Evolutionary conservation across 2,113 vertebrate species (phyloP).

Genomic region (Odocoileus hemionus): DNA sequence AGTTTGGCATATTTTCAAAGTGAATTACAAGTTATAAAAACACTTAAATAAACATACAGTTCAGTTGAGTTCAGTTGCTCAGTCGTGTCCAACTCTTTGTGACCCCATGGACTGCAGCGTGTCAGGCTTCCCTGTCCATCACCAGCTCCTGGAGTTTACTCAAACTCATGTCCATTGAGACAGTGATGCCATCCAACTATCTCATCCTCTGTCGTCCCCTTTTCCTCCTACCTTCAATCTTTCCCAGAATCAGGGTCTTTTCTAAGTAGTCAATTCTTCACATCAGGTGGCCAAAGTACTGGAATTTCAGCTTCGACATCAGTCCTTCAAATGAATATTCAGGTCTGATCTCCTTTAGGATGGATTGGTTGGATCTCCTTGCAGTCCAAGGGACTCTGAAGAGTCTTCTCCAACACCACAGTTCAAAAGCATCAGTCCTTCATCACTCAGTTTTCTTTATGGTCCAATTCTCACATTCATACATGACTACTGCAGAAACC

Average conservation of each 20-base stretch:
- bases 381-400: not conserved
- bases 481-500: not conserved
- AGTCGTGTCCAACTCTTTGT: not conserved
- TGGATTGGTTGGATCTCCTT: not conserved
- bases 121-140: not conserved
- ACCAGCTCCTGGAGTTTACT: not conserved
- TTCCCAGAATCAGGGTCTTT: not conserved
- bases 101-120: rapidly evolving
- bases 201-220: not conserved
- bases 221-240: not conserved
- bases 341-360: not conserved
- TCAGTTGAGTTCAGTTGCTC: not conserved
- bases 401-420: not conserved
- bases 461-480: not conserved
- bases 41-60: slow-evolving; percentile 34
- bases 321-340: not conserved
- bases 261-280: rapidly evolving
- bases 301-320: not conserved
- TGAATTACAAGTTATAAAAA: slow-evolving; percentile 53
- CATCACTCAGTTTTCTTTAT: not conserved
- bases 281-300: not conserved
- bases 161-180: not conserved
- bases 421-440: not conserved
- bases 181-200: not conserved
- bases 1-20: slow-evolving; percentile 49